Evolutionary conservation across 2,888 invertebrate genomes (phyloP).

Genomic region (Ceramica pisi): DNA sequence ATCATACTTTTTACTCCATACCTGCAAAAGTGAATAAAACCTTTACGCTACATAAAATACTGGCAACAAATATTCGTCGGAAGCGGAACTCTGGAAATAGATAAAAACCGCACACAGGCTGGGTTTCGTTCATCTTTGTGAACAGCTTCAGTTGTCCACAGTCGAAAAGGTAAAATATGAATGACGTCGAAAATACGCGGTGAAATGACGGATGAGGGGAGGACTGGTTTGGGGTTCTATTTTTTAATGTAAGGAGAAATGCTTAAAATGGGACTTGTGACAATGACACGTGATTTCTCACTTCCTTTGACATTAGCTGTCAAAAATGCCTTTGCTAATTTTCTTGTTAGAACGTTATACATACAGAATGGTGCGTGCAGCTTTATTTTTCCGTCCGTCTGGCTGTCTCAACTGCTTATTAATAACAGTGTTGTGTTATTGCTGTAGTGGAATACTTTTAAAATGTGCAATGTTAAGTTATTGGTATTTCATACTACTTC

Average conservation of each 20-base stretch:
- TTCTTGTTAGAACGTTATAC: not conserved
- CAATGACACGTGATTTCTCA: not conserved
- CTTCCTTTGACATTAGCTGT: not conserved
- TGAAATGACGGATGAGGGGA: constrained; percentile 9
- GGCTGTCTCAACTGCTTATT: not conserved
- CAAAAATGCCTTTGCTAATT: not conserved
- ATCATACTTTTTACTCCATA: not conserved
- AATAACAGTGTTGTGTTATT: not conserved
- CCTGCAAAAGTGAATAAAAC: constrained; percentile 34
- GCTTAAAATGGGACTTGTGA: constrained; percentile 2
- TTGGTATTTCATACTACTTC: too few species aligned
- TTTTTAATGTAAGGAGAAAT: not conserved
- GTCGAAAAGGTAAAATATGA: constrained; percentile 50
- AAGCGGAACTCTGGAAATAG: constrained; percentile 36
- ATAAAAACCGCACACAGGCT: constrained; percentile 27
- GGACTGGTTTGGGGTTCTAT: not conserved
- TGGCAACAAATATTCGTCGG: constrained; percentile 36
- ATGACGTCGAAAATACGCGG: constrained; percentile 34
- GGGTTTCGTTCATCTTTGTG: constrained; percentile 34
- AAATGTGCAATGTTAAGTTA: too few species aligned
- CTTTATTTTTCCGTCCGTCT: not conserved
- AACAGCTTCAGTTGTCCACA: constrained; percentile 23
- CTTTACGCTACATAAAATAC: constrained; percentile 32
- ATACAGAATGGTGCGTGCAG: not conserved
- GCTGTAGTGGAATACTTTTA: too few species aligned